phyloP scores from a whole-genome alignment of 2,888 invertebrate genomes.

The Platynereis dumerilii region DNA sequence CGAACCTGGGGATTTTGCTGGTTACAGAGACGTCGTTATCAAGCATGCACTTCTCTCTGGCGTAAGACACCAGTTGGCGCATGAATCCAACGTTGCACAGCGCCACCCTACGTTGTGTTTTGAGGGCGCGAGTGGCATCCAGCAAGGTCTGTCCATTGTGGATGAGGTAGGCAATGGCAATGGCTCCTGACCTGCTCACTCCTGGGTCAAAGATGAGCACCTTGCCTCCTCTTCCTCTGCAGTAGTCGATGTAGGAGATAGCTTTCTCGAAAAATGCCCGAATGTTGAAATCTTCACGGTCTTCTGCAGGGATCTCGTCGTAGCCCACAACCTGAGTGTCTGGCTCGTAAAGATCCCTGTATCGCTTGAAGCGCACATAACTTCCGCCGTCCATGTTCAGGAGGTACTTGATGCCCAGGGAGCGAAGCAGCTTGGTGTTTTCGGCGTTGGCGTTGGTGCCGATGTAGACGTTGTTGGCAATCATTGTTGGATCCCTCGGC shows the following conservation, averaged over 20 bases:
- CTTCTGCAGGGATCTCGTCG: conserved; percentile 30
- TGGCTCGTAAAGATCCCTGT: conserved; percentile 20
- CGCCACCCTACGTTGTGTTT: conserved; percentile 27
- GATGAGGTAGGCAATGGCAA: conserved; percentile 33
- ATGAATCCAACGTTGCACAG: conserved; percentile 36
- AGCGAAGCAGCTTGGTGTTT: conserved; percentile 26
- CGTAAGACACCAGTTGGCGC: conserved; percentile 32
- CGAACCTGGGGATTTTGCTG: not conserved
- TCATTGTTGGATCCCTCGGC: conserved; percentile 27
- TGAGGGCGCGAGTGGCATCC: conserved; percentile 24
- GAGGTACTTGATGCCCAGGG: conserved; percentile 25
- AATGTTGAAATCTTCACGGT: conserved; percentile 24
- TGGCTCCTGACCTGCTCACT: conserved; percentile 31
- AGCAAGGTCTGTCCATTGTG: conserved; percentile 26
- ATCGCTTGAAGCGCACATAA: conserved; percentile 14
- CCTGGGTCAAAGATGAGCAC: conserved; percentile 33
- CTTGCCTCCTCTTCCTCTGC: conserved; percentile 15
- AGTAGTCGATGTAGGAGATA: conserved; percentile 28
- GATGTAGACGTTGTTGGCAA: conserved; percentile 27
- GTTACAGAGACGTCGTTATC: conserved; percentile 20
- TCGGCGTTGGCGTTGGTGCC: conserved; percentile 36
- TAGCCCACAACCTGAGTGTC: conserved; percentile 27
- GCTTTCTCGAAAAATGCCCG: conserved; percentile 18
- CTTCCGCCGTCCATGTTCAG: conserved; percentile 33
- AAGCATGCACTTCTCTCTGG: conserved; percentile 23